Evolutionary conservation across 30 jellyfish, hydroid and myxozoan genomes (phyloP), one percentile per base, ranked within the genome.

Genomic region (Turritopsis dohrnii): DNA sequence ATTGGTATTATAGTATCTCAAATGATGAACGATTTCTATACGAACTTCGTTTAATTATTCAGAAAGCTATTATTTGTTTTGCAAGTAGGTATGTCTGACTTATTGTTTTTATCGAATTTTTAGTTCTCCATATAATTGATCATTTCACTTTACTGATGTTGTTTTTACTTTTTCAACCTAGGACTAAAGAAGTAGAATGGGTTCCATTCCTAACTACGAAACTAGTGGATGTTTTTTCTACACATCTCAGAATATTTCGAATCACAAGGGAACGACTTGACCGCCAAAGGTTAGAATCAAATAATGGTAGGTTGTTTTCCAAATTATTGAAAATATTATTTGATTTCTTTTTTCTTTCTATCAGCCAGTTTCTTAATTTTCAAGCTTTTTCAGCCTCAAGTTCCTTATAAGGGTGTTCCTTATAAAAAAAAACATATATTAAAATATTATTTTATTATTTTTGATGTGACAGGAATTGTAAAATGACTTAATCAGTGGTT

Each of bases 181-280:
- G 97, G 41, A 65, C 95, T 54, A 94, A 94, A 80, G 99, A 94
- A 25, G 96, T 94, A 53, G 92, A 94, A 60, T 94, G 99, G 99
- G 99, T 88, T 18, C 91, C 96, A 24, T 94, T 84, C 75, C 74
- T 94, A 74, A 94, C 99, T 5, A 94, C 96, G 22, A 82, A 95
- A 29, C 66, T 94, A 52, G 99, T 94, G 1, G 99, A 94, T 83
- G 96, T 76, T 53, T 85, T 93, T 88, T 96, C 98, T 71, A 88
- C 91, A 60, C 98, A 93, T 75, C 74, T 93, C 65, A 85, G 90
- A 66, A 93, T 93, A 60, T 93, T 88, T 54, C 84, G 98, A 65
- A 84, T 88, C 18, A 85, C 96, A 20, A 69, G 80, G 83, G 90
- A 88, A 73, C 80, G 96, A 53, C 29, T 88, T n/a, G 96, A 93